A percentile compares a stretch with the other conserved stretches of the same genome.
Evolutionary conservation across 2,113 vertebrate genomes (phyloP).

Genomic region (Sebastes schlegelii): DNA sequence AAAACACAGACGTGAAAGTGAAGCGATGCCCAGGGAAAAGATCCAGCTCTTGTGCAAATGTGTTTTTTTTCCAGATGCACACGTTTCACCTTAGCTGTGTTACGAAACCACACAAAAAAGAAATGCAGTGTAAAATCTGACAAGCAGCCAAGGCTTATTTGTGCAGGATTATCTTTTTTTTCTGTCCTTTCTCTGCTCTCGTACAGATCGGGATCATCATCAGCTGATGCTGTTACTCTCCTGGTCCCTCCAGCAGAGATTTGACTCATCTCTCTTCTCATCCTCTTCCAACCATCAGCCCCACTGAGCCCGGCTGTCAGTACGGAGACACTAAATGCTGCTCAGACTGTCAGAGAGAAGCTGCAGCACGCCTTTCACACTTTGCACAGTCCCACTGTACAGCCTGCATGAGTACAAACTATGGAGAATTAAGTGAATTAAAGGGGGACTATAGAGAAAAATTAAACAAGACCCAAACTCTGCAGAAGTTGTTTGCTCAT

Average conservation of each 20-base stretch:
- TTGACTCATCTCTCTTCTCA: slow-evolving; percentile 65
- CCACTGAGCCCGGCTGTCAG: slow-evolving; percentile 53
- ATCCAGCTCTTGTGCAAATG: not conserved
- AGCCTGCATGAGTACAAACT: slow-evolving; percentile 24
- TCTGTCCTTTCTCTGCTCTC: slow-evolving; percentile 3
- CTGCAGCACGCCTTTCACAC: slow-evolving; percentile 35
- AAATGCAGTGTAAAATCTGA: slow-evolving; percentile 24
- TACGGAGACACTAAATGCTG: slow-evolving; percentile 40
- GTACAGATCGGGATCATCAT: slow-evolving; percentile 47
- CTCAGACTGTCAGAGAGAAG: slow-evolving; percentile 46
- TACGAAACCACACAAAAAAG: not conserved
- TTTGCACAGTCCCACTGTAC: slow-evolving; percentile 22
- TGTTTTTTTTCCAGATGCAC: not conserved
- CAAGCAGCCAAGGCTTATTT: slow-evolving; percentile 34
- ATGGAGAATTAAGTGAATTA: not conserved
- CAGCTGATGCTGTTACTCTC: slow-evolving; percentile 44
- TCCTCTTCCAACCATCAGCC: slow-evolving; percentile 50
- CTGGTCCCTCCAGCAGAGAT: slow-evolving; percentile 61
- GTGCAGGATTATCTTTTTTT: slow-evolving; percentile 44
- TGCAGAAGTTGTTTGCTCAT: slow-evolving; percentile 62
- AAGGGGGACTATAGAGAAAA: not conserved
- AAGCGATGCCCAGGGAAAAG: not conserved
- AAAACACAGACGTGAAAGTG: not conserved
- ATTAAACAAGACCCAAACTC: slow-evolving; percentile 53
- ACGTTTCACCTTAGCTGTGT: not conserved